Conservation (phyloP, 2,888 invertebrate genomes). For the Himalopsyche kuldschensis region DNA sequence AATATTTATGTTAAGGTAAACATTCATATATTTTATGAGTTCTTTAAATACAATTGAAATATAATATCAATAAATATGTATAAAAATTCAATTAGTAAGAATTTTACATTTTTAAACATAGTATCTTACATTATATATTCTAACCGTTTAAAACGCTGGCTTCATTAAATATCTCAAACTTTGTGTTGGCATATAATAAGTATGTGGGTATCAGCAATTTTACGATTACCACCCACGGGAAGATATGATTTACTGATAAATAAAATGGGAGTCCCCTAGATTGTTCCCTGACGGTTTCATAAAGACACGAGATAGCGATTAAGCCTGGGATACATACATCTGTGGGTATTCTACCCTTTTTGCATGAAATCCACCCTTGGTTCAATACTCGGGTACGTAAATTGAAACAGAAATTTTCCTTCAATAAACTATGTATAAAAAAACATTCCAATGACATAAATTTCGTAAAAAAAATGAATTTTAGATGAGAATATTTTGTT, state of each 20-base stretch:
- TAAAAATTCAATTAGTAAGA: too few relatives aligned
- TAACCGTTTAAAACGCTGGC: not conserved
- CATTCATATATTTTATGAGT: too few relatives aligned
- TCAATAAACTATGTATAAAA: too few relatives aligned
- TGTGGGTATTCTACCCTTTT: slow-evolving; percentile 17
- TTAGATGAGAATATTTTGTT: too few relatives aligned
- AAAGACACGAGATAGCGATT: slow-evolving; percentile 22
- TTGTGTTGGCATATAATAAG: not conserved
- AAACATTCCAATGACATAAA: too few relatives aligned
- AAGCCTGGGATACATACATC: slow-evolving; percentile 5
- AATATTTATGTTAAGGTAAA: too few relatives aligned
- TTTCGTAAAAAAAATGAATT: too few relatives aligned
- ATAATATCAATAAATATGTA: too few relatives aligned
- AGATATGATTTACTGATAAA: slow-evolving; percentile 31
- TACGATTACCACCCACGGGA: slow-evolving; percentile 17
- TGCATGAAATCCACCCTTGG: slow-evolving; percentile 11
- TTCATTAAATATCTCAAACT: not conserved
- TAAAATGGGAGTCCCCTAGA: slow-evolving; percentile 13
- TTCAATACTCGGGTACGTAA: not conserved
- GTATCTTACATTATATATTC: not conserved
- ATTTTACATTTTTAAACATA: too few relatives aligned
- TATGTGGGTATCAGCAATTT: not conserved
- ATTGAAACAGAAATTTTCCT: too few relatives aligned
- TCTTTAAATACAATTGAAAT: too few relatives aligned
- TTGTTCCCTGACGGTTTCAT: not conserved